Conservation (phyloP, 2,888 invertebrate genomes). For the Conomelus anceps region DNA sequence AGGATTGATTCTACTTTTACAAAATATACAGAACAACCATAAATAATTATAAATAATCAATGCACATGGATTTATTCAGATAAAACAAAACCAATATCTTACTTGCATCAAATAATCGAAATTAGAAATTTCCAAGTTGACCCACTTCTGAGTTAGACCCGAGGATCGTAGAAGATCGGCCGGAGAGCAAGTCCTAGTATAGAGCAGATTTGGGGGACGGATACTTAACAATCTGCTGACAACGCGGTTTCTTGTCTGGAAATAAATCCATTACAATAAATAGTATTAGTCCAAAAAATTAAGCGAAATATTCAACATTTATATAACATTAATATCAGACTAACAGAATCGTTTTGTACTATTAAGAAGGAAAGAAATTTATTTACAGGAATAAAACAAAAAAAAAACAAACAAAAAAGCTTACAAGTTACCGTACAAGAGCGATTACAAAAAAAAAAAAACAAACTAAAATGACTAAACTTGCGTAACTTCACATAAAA, state of each 20-base stretch:
- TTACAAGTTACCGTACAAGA: too few relatives aligned
- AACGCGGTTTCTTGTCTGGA: conserved; percentile 54
- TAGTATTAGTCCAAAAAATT: too few relatives aligned
- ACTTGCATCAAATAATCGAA: conserved; percentile 65
- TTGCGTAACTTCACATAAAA: too few relatives aligned
- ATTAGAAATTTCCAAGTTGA: conserved; percentile 62
- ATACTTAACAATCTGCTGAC: conserved; percentile 53
- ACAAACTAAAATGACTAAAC: too few relatives aligned
- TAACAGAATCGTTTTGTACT: background rate
- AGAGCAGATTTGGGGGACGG: conserved; percentile 53
- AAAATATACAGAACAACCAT: too few relatives aligned
- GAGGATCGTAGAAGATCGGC: conserved; percentile 54
- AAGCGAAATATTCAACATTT: too few relatives aligned
- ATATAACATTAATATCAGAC: background rate
- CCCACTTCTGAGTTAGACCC: conserved; percentile 55
- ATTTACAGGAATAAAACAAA: too few relatives aligned
- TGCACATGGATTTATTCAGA: background rate
- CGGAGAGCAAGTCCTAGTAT: conserved; percentile 53
- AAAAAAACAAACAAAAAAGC: too few relatives aligned
- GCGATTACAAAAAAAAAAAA: too few relatives aligned
- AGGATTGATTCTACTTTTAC: too few relatives aligned
- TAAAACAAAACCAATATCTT: conserved; percentile 5
- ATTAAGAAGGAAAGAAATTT: too few relatives aligned
- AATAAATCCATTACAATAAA: background rate
- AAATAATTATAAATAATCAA: too few relatives aligned